Evolutionary conservation across 2,888 invertebrate species (phyloP).

Genomic region (Drosophila demipolita): DNA sequence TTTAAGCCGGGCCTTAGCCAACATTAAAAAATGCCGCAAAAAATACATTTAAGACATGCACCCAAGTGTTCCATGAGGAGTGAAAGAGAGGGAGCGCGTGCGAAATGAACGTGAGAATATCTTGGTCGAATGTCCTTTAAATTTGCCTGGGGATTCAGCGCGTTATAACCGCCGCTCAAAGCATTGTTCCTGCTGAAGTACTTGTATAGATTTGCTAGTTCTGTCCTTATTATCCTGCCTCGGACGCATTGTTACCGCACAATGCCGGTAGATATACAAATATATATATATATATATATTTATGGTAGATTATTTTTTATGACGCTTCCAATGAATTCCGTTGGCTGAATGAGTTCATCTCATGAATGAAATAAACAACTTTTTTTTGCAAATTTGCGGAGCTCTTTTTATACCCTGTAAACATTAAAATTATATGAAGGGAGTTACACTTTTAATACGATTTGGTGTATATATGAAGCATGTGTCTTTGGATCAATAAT

Average conservation of each 20-base stretch:
- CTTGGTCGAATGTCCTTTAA: conserved; percentile 71
- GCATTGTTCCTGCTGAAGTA: conserved; percentile 64
- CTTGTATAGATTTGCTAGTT: conserved; percentile 73
- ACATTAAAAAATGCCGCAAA: conserved; percentile 63
- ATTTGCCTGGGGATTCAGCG: conserved; percentile 57
- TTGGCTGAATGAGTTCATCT: conserved; percentile 46
- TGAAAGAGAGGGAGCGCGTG: conserved; percentile 8
- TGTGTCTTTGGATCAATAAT: not conserved
- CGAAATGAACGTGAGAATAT: conserved; percentile 68
- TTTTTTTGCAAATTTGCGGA: conserved; percentile 52
- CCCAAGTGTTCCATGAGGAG: conserved; percentile 37
- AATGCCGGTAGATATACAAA: conserved; percentile 32
- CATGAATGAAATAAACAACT: conserved; percentile 54
- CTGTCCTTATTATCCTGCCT: conserved; percentile 73
- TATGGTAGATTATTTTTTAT: conserved; percentile 38
- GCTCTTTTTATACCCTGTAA: conserved; percentile 32
- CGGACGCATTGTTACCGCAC: conserved; percentile 61
- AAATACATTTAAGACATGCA: conserved; percentile 23
- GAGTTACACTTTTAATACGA: no score
- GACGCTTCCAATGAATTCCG: conserved; percentile 61
- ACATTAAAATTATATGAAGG: not conserved
- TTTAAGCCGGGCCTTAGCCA: conserved; percentile 71
- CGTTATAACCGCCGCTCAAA: conserved; percentile 37
- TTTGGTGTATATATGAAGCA: not conserved
- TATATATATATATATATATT: conserved; percentile 5